Percentiles rank a stretch among this genome's conserved stretches.
Evolutionary conservation across 2,888 invertebrate species (phyloP).

Genomic region (Polydesmus complanatus): DNA sequence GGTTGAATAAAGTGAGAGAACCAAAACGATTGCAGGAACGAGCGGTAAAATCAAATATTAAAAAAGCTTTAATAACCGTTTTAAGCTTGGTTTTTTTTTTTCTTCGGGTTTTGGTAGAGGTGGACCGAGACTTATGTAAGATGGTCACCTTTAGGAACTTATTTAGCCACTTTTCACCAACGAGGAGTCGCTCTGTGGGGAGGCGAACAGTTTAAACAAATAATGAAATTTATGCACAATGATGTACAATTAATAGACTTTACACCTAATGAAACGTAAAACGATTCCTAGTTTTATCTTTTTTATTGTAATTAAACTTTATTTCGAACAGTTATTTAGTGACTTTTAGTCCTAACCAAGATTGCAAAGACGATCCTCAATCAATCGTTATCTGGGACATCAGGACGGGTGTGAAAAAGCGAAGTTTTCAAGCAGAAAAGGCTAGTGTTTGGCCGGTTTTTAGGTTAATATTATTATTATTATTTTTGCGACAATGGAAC

Average conservation of each 20-base stretch:
- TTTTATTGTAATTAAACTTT: background rate
- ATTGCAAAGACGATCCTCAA: slow-evolving; percentile 51
- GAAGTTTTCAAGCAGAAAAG: slow-evolving; percentile 73
- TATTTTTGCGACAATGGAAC: too few species aligned
- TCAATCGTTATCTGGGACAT: slow-evolving; percentile 92
- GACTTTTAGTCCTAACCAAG: slow-evolving; percentile 72
- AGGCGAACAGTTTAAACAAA: slow-evolving; percentile 79
- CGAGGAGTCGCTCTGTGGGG: slow-evolving; percentile 96
- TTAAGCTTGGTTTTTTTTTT: slow-evolving; percentile 10
- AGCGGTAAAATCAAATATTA: slow-evolving; percentile 39
- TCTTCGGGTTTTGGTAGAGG: slow-evolving; percentile 41
- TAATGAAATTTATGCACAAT: slow-evolving; percentile 76
- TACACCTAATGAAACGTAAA: slow-evolving; percentile 84
- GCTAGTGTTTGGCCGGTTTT: slow-evolving; percentile 76
- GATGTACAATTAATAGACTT: slow-evolving; percentile 92
- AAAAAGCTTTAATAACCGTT: background rate
- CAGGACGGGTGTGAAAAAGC: slow-evolving; percentile 80
- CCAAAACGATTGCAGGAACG: slow-evolving; percentile 65
- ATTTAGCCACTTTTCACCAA: slow-evolving; percentile 88
- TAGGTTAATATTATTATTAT: slow-evolving; percentile 39
- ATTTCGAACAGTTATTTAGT: slow-evolving; percentile 55
- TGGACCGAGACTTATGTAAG: slow-evolving; percentile 94
- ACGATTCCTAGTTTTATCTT: slow-evolving; percentile 6
- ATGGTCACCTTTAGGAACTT: slow-evolving; percentile 97
- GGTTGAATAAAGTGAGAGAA: slow-evolving; percentile 80